Base-by-base conservation (phyloP, 2,888 invertebrate species). In the Thecophora atra region DNA sequence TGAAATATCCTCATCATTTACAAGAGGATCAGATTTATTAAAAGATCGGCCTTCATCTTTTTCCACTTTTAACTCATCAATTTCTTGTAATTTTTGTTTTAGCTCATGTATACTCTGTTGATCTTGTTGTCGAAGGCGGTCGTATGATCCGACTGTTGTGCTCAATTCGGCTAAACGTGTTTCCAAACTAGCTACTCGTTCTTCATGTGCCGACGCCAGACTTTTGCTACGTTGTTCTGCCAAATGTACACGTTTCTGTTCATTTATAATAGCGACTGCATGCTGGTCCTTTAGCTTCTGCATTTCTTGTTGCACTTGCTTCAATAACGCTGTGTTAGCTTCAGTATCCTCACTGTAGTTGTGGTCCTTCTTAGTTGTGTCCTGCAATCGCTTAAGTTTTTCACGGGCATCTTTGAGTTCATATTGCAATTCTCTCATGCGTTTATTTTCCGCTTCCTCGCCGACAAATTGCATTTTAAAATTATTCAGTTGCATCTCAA, bases 161-260 rank as follows among this genome's bases (percentile, higher is more conserved):
- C 94, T 94, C 37, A 96, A 85, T 81, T 96, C 95, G 0, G 94
- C 93, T 21, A 95, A 84, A 75, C 91, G 89, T 4, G 90, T 89
- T 85, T 96, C 95, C 67, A 96, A 88, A 65, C 91, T 88, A 0
- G 92, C 91, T 0, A 95, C 94, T 73, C 94, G 88, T 71, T 92
- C 91, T 82, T 95, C 95, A 77, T 94, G 93, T 2, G 91, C 88
- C 0, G 90, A 89, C 73, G 92, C 91, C 51, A 91, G 88, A 76
- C 89, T 89, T 66, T 90, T 89, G 0, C 93, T 91, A 21, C 91
- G 89, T 73, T 92, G 92, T 79, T 95, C 94, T 0, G 92, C 93
- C 64, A 91, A 89, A 75, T 90, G 88, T 0, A 91, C 91, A 79
- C 93, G 90, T 77, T 90, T 90, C 85, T 93, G 91, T 81, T 95